Evolutionary conservation across 2,888 invertebrate genomes (phyloP), one percentile per base, ranked within the genome.

Genomic region (Diaprepes abbreviatus): DNA sequence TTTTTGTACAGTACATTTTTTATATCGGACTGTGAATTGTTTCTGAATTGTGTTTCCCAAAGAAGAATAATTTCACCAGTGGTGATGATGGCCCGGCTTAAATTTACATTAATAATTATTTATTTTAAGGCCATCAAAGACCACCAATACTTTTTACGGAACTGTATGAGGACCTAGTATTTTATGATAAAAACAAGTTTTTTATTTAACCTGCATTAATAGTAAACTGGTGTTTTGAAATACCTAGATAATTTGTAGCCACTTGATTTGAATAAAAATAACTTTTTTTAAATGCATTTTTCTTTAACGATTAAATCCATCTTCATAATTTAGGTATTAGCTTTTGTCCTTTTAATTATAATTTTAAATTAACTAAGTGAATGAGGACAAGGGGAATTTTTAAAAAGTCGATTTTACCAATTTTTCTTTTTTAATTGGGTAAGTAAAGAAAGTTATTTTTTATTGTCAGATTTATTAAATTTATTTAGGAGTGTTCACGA

Each of bases 1-100:
- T 71, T 71, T 62, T 45, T 66, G 57, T 69, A 69, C 50, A 64
- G 66, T 66, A 36, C 40, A 66, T 59, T 21, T 24, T 36, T 28
- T 35, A 24, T 35, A 12, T 36, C 16, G 33, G 38, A 65, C 33
- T 43, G 21, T 35, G 54, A 55, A 36, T 65, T 65, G 52, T 63
- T 52, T 58, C 54, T 52, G 38, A 58, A 48, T 48, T 35, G 48
- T 14, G 36, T 48, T 60, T 60, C 21, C 21, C 48, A 9, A 17
- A 43, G 10, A 19, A 36, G 4, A 16, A 38, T 31, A 28, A 24
- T n/a, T 24, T 28, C 7, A 14, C 10, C 0, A 21, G n/a, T 43
- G 4, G 7, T 21, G 2, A 19, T 12, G 16, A 21, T 55, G 36
- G 21, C 19, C 4, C 10, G 6, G 12, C 35, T 55, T 19, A 55